Conservation (phyloP, 2,797 vertebrate genomes). For the Dryobates pubescens region DNA sequence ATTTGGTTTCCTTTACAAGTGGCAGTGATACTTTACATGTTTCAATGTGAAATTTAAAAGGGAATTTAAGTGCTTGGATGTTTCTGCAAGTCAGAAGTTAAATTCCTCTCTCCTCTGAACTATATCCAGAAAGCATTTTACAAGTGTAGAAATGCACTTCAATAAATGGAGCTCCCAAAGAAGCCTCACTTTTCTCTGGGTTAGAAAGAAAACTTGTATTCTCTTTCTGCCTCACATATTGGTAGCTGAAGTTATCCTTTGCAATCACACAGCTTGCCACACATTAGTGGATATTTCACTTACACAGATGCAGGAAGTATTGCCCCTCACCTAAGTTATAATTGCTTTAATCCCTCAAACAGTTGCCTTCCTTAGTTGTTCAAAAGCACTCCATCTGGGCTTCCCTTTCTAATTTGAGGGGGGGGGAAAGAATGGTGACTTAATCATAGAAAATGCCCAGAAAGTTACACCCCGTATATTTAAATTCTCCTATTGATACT, state of each 20-base stretch:
- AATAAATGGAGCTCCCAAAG: constrained; percentile 11
- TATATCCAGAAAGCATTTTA: constrained; percentile 35
- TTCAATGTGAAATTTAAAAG: not conserved
- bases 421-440: not conserved
- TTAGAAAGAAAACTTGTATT: constrained; percentile 18
- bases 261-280: not conserved
- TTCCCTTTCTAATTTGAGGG: not conserved
- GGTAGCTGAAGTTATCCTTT: not conserved
- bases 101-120: not conserved
- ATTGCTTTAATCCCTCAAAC: not conserved
- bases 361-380: not conserved
- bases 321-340: not conserved
- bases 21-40: not conserved
- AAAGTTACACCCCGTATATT: constrained; percentile 14
- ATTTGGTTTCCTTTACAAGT: not conserved
- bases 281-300: not conserved
- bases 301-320: not conserved
- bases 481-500: constrained; percentile 71
- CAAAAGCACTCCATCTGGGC: not conserved
- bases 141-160: constrained; percentile 23
- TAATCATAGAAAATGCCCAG: not conserved
- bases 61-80: not conserved
- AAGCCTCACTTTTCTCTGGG: not conserved
- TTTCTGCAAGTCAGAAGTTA: constrained; percentile 7
- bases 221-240: not conserved